Evolutionary conservation across 1,140 invertebrate genomes (phyloP).

Genomic region (Caenorhabditis tropicalis): DNA sequence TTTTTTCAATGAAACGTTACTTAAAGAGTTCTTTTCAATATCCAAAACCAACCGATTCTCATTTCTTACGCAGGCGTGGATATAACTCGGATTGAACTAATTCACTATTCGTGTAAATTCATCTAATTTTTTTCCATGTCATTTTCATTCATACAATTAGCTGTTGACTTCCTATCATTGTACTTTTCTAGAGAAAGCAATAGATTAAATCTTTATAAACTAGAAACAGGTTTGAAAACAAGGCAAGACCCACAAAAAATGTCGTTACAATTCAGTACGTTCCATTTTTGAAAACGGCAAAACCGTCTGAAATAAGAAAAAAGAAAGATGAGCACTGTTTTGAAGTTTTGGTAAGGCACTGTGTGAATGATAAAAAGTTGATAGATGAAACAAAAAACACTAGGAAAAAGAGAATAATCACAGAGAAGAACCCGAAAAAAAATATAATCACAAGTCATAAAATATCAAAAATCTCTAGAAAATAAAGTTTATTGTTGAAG

Average conservation of each 20-base stretch:
- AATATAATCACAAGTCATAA: not conserved
- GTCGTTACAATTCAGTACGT: not conserved
- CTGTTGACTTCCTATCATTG: no score
- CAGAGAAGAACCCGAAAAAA: constrained; percentile 25
- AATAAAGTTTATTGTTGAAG: not conserved
- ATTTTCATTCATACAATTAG: no score
- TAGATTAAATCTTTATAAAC: not conserved
- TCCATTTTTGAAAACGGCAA: not conserved
- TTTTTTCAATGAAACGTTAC: not conserved
- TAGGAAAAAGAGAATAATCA: constrained; percentile 1
- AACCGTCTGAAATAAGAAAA: not conserved
- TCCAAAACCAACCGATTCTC: no score
- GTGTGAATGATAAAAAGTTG: constrained; percentile 17
- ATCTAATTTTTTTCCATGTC: no score
- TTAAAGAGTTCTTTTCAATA: not conserved
- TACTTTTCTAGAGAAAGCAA: no score
- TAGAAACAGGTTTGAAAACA: not conserved
- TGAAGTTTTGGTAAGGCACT: constrained; percentile 38
- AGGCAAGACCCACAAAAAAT: constrained; percentile 39
- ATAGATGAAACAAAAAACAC: not conserved
- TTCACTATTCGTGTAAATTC: no score
- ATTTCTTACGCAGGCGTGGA: no score
- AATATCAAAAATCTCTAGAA: not conserved
- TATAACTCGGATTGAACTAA: no score
- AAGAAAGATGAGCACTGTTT: constrained; percentile 17